Conservation (phyloP, 2,113 vertebrate genomes). For the Gymnogyps californianus region DNA sequence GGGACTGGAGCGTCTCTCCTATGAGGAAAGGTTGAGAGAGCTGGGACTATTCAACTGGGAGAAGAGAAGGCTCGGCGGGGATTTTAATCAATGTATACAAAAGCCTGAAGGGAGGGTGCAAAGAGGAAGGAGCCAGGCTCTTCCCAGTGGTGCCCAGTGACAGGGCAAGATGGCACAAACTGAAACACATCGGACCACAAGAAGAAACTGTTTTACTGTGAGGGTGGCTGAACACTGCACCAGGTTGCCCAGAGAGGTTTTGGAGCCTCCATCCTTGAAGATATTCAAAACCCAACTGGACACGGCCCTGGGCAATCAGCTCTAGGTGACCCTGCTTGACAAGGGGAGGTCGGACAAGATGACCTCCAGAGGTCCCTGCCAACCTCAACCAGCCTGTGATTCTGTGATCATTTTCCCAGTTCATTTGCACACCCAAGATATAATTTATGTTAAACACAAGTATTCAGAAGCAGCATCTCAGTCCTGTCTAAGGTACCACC, state of each 20-base stretch:
- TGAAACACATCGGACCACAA: neutral
- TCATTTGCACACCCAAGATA: neutral
- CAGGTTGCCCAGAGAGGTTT: neutral
- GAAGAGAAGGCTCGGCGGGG: neutral
- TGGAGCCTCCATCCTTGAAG: neutral
- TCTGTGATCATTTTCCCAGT: neutral
- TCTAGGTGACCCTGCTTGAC: neutral
- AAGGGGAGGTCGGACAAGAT: neutral
- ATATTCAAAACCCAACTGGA: neutral
- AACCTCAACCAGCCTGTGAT: neutral
- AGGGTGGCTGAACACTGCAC: neutral
- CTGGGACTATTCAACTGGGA: neutral
- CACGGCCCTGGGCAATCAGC: neutral
- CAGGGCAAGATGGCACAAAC: neutral
- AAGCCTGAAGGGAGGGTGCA: neutral
- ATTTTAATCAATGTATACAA: neutral
- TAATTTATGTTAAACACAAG: neutral
- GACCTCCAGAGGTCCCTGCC: neutral
- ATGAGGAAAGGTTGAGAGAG: neutral
- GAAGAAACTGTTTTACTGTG: neutral
- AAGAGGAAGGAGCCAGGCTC: neutral
- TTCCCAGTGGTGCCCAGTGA: neutral
- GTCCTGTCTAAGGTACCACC: neutral
- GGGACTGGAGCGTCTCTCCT: neutral
- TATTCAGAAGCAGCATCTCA: neutral